A percentile compares a stretch with the other conserved stretches of the same genome.
These are phyloP conservation scores for Chironomus striatipennis DNA, from an alignment of 1,140 invertebrate genomes.

Conservation along the genomic window DNA sequence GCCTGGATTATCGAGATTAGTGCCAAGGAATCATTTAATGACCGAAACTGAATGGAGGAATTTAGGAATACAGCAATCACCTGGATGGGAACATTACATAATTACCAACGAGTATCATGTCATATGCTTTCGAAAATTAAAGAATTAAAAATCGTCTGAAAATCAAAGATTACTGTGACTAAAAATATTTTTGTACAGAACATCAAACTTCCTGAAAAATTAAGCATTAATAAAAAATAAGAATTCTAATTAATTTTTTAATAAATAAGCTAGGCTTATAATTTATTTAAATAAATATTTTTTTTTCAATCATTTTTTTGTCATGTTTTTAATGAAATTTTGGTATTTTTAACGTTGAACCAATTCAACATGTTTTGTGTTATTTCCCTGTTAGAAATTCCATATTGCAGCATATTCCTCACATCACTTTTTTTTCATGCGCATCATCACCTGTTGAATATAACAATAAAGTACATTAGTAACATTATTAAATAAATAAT, in stretches of 20 bases:
- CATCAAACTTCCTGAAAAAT: too few species aligned
- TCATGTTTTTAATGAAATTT: slow-evolving; percentile 28
- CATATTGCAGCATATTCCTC: neutral
- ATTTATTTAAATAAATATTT: neutral
- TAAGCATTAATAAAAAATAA: too few species aligned
- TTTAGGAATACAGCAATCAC: slow-evolving; percentile 91
- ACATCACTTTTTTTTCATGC: neutral
- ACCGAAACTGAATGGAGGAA: slow-evolving; percentile 92
- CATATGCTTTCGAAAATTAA: slow-evolving; percentile 47
- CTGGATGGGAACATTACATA: slow-evolving; percentile 81
- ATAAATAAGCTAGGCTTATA: too few species aligned
- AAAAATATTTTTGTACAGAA: neutral
- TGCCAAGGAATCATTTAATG: slow-evolving; percentile 89
- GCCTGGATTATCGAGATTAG: slow-evolving; percentile 69
- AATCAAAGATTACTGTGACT: neutral
- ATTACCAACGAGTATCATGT: slow-evolving; percentile 76
- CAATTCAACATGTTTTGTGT: slow-evolving; percentile 27
- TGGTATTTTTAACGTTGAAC: slow-evolving; percentile 33
- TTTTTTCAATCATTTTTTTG: neutral
- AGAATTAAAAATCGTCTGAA: neutral
- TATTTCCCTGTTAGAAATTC: neutral
- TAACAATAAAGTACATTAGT: neutral
- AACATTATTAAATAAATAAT: slow-evolving; percentile 24
- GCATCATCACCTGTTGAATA: neutral
- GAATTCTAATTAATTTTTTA: too few species aligned